Conservation (phyloP, 2,113 vertebrate species). For the Rhadina sibilatrix region DNA sequence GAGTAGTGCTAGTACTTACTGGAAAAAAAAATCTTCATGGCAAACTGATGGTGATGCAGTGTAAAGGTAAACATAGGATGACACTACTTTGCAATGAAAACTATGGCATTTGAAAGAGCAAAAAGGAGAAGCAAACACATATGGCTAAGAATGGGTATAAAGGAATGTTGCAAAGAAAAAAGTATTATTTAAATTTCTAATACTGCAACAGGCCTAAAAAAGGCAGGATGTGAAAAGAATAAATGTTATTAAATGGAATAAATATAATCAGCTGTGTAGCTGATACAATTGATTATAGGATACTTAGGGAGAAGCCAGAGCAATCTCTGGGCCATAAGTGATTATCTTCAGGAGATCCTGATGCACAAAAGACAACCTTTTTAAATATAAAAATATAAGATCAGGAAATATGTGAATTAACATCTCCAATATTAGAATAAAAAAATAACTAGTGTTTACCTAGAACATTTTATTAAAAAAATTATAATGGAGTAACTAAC, state of each 20-base stretch:
- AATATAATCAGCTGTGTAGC: not conserved
- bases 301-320: not conserved
- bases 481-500: not conserved
- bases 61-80: not conserved
- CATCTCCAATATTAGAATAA: not conserved
- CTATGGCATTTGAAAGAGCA: not conserved
- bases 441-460: not conserved
- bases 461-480: not conserved
- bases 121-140: not conserved
- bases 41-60: not conserved
- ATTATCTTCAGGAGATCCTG: not conserved
- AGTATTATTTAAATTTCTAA: not conserved
- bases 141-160: not conserved
- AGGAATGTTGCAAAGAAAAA: not conserved
- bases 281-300: not conserved
- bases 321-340: not conserved
- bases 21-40: not conserved
- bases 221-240: not conserved
- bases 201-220: not conserved
- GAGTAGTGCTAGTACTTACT: not conserved
- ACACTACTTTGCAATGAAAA: not conserved
- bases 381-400: not conserved
- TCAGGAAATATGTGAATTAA: not conserved
- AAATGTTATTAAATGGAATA: not conserved
- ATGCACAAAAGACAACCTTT: not conserved